Evolutionary conservation across 2,113 vertebrate species (phyloP).

Genomic region (Paracanthobrama guichenoti): DNA sequence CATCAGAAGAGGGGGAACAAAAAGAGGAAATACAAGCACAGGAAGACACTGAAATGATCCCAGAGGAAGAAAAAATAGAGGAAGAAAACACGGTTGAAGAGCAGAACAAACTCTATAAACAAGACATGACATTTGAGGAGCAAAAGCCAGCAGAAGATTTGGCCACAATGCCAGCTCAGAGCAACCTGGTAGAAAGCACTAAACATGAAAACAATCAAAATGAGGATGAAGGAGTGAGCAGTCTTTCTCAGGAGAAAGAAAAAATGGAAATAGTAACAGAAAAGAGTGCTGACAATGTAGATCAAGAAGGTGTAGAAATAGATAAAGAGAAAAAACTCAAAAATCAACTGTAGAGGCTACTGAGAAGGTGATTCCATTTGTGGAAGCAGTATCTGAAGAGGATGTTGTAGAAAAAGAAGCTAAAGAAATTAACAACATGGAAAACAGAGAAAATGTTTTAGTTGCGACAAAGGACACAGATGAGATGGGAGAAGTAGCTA

Average conservation of each 20-base stretch:
- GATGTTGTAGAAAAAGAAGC: not conserved
- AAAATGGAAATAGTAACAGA: not conserved
- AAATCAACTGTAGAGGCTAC: not conserved
- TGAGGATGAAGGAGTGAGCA: not conserved
- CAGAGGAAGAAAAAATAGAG: not conserved
- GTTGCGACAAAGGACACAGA: not conserved
- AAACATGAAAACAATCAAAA: not conserved
- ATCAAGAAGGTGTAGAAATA: not conserved
- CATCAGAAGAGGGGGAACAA: not conserved
- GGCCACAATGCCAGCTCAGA: not conserved
- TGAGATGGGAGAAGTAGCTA: not conserved
- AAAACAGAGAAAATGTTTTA: not conserved
- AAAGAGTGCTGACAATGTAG: not conserved
- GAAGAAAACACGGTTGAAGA: constrained; percentile 15
- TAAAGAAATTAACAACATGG: not conserved
- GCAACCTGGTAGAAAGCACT: not conserved
- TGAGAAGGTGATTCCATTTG: not conserved
- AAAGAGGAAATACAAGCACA: not conserved
- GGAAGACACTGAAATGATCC: not conserved
- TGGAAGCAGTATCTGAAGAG: not conserved
- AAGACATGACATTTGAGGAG: not conserved
- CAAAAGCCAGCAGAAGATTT: not conserved
- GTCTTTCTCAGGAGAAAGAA: not conserved
- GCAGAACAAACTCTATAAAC: not conserved
- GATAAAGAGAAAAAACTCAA: not conserved